Base-by-base conservation (phyloP, 2,797 vertebrate species). In the Rhinella marina region DNA sequence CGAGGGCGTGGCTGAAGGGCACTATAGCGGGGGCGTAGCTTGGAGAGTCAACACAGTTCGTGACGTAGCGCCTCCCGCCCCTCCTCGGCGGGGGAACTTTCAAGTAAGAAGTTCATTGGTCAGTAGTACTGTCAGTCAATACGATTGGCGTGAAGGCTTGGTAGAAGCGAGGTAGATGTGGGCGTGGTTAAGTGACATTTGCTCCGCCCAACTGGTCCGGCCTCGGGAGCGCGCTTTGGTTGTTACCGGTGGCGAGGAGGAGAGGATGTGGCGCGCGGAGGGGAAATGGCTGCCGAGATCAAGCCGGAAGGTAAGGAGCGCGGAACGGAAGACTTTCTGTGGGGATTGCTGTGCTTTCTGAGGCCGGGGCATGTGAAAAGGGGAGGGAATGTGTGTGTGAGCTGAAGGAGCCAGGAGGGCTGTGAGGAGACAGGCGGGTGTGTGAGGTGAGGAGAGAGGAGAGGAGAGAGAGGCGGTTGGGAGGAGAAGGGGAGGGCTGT, bases 221-320 rank as follows among this genome's bases (percentile, higher is more conserved):
- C 64, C 54, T 32, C 62, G 41, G 27, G 75, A 17, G 57, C 70
- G 72, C 82, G 87, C 82, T 64, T 75, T 73, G 75, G 48, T 77
- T 77, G 75, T 77, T 97, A 96, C 97, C 96, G 97, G 82, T 72
- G 68, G 82, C 82, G 82, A 96, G 97, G 96, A 95, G 93, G 92
- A 93, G 97, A 98, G 97, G 97, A 97, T 97, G 97, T 97, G 97
- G 97, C 97, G 97, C 97, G 97, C 97, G 96, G 97, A 98, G 97
- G 97, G 97, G 97, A 98, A 98, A 98, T 98, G 97, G 97, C 97
- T 97, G 97, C 97, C 97, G 97, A 98, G 97, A 98, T 98, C 97
- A 98, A 98, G 97, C 97, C 97, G 97, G 97, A 98, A 98, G 97
- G 97, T 98, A 97, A 89, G 97, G 97, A 95, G 94, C 93, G 78